Evolutionary conservation across 2,888 invertebrate species (phyloP).

Genomic region (Chaitophorus viminalis): DNA sequence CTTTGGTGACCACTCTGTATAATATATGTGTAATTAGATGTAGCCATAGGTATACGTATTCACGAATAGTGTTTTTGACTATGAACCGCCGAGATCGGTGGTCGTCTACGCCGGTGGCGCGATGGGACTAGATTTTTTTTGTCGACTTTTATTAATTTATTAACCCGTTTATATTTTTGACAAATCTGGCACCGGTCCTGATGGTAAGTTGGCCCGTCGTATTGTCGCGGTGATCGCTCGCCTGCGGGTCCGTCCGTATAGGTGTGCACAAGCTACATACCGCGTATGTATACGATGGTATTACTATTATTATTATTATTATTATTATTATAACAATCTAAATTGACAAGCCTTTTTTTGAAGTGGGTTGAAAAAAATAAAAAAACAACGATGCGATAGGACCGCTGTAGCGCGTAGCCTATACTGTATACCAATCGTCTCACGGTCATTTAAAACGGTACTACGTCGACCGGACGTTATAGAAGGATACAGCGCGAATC

Average conservation of each 20-base stretch:
- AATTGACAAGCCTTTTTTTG: conserved; percentile 57
- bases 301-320: conserved; percentile 14
- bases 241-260: not conserved
- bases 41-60: not conserved
- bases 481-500: conserved; percentile 16
- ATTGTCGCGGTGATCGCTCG: not conserved
- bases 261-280: not conserved
- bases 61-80: not conserved
- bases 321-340: conserved; percentile 23
- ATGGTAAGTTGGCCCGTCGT: conserved; percentile 44
- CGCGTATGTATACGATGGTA: not conserved
- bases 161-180: conserved; percentile 53
- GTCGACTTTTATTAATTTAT: conserved; percentile 32
- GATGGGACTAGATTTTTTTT: not conserved
- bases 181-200: conserved; percentile 42
- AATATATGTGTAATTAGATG: no score
- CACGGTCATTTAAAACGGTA: conserved; percentile 45
- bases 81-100: not conserved
- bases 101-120: conserved; percentile 10
- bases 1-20: no score
- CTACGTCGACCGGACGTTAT: conserved; percentile 35
- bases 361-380: conserved; percentile 50
- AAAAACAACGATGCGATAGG: conserved; percentile 6
- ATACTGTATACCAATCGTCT: not conserved
- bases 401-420: not conserved